Base-by-base conservation (phyloP, 2,797 vertebrate species). In the Phrynocephalus forsythii region DNA sequence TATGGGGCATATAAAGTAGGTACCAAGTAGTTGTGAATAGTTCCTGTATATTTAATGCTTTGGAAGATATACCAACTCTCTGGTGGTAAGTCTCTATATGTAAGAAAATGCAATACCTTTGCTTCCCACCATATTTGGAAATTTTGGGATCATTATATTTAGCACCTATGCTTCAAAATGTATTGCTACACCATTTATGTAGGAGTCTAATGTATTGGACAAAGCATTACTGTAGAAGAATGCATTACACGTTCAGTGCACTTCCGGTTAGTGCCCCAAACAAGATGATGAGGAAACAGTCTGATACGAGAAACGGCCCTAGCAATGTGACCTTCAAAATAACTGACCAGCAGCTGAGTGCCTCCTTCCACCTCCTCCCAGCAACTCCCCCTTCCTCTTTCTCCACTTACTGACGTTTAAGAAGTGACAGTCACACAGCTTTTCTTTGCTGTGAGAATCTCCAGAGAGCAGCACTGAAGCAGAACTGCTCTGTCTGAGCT, bases 391-490 rank as follows among this genome's bases (percentile, higher is more conserved):
- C 0, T 1, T 68, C 66, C 86, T 92, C 50, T 87, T 76, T 7
- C n/a, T 84, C 77, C 92, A 84, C 69, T 85, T 87, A 13, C 18
- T 52, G 88, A 91, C 85, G 81, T 18, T 91, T 91, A 81, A 93
- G 83, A 88, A 69, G 83, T 3, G 15, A 88, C 83, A 91, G 76
- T 90, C 0, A n/a, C 1, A 56, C 87, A 83, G 69, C 85, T 89
- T 84, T 83, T 94, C 0, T 77, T 93, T 50, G 71, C 81, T 72
- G 82, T 83, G 56, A 90, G 91, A 94, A 88, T 95, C 93, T 92
- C 85, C 6, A 73, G 89, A 94, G 91, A 94, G 87, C 86, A 73
- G 79, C 83, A 0, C 80, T 94, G 90, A 91, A 88, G 87, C 4
- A 7, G 84, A 95, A 92, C 87, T 6, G 6, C 82, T 0, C 50